Evolutionary conservation across 1,140 invertebrate species (phyloP).

Genomic region (Telenomus remus): DNA sequence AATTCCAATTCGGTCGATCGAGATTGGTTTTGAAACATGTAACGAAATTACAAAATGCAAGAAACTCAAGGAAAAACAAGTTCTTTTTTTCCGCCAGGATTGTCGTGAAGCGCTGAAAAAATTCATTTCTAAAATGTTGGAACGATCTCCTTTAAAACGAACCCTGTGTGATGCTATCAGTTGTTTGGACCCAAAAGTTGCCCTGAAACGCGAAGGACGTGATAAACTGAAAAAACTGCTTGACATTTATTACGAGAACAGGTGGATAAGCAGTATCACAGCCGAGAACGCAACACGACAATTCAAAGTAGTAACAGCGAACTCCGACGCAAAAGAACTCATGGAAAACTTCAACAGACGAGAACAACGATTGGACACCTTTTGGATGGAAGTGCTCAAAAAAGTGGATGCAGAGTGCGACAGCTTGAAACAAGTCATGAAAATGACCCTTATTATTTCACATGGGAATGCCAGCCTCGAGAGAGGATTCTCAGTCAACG

Average conservation of each 20-base stretch:
- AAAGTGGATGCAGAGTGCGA: no score
- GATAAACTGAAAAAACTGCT: no score
- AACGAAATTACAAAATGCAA: slow-evolving; percentile 16
- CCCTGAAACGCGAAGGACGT: no score
- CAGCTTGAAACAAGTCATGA: slow-evolving; percentile 26
- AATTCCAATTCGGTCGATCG: slow-evolving; percentile 10
- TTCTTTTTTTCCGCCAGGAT: slow-evolving; percentile 6
- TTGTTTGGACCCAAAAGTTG: no score
- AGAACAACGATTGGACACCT: slow-evolving; percentile 20
- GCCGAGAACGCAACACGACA: no score
- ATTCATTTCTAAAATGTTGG: slow-evolving; percentile 15
- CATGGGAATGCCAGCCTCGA: slow-evolving; percentile 39
- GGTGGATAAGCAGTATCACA: no score
- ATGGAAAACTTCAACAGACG: slow-evolving; percentile 10
- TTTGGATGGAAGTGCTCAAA: slow-evolving; percentile 25
- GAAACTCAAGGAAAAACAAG: slow-evolving; percentile 8
- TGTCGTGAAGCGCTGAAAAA: background rate
- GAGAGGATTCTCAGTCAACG: slow-evolving; percentile 50
- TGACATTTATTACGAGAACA: no score
- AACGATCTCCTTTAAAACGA: slow-evolving; percentile 8
- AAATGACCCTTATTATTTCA: slow-evolving; percentile 36
- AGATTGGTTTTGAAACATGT: slow-evolving; percentile 20
- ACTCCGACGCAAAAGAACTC: background rate
- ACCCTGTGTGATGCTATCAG: no score
- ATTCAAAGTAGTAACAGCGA: no score